Percentiles rank a stretch among this genome's conserved stretches.
phyloP scores from a whole-genome alignment of 1,140 invertebrate genomes.

The Caenorhabditis elegans region DNA sequence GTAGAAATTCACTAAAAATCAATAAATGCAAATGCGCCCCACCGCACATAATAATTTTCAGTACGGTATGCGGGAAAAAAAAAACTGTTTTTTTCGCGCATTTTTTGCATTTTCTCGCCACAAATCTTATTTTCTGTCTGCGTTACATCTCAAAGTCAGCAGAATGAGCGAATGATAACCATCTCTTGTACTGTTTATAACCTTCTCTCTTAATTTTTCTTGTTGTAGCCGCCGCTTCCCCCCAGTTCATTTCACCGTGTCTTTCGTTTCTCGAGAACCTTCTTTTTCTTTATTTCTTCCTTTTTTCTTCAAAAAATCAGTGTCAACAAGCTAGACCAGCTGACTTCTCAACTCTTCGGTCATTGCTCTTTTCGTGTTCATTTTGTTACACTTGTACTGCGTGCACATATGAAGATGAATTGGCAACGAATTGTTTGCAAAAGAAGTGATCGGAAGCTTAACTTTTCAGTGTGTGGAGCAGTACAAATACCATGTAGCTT shows the following conservation, averaged over 20 bases:
- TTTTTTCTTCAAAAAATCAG: neutral
- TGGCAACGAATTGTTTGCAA: neutral
- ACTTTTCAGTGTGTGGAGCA: neutral
- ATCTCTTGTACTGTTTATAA: neutral
- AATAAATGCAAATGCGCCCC: no score
- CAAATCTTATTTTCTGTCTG: no score
- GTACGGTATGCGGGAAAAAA: no score
- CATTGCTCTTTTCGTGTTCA: neutral
- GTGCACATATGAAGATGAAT: neutral
- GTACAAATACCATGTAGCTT: neutral
- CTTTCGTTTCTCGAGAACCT: neutral
- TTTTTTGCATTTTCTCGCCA: no score
- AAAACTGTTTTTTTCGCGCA: no score
- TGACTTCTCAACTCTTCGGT: neutral
- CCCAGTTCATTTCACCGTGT: neutral
- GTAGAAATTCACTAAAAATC: no score
- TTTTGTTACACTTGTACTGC: neutral
- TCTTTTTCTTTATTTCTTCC: neutral
- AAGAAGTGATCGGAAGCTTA: neutral
- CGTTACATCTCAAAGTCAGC: no score
- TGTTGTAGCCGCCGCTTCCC: neutral
- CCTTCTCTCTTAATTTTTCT: neutral
- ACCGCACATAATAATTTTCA: no score
- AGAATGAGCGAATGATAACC: neutral
- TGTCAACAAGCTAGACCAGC: constrained; percentile 3